Evolutionary conservation across 1,140 invertebrate genomes (phyloP), one percentile per base, ranked within the genome.

Genomic region (Microvelia longipes): DNA sequence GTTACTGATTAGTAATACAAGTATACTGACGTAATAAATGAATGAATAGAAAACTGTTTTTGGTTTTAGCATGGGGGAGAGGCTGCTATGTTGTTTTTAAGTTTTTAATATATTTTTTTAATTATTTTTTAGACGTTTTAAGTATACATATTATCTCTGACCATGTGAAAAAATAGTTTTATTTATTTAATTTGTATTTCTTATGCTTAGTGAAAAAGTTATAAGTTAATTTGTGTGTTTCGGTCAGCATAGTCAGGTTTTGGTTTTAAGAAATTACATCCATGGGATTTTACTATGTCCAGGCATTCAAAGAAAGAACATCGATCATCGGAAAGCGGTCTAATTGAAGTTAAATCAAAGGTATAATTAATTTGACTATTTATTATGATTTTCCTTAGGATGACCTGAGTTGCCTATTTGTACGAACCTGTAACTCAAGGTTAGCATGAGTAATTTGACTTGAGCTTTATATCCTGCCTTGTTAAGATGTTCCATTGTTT

Each of bases 311-410:
- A 74, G 62, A 69, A 67, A 61, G 71, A 72, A 60, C 67, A 71
- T 50, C 70, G 71, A 5, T 64, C 62, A 66, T 64, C 72, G 26
- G 71, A 74, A 24, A 72, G 67, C 35, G 70, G 71, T 13, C 28
- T 70, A 27, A 71, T 74, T 0, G 73, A 74, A 69, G 71, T 74
- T 50, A 74, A 74, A 69, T 72, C 69, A 68, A 74, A 74, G 70
- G 73, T 74, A 29, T 69, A 24, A 11, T 67, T 35, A n/a, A n/a
- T n/a, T n/a, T n/a, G n/a, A n/a, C n/a, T n/a, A n/a, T n/a, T n/a
- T n/a, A n/a, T n/a, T n/a, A n/a, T n/a, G n/a, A n/a, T n/a, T n/a
- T n/a, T n/a, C n/a, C n/a, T n/a, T n/a, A n/a, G n/a, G n/a, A n/a
- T n/a, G n/a, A n/a, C n/a, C n/a, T n/a, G n/a, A n/a, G n/a, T n/a